Evolutionary conservation across 2,113 vertebrate genomes (phyloP).

Genomic region (Pavo muticus): DNA sequence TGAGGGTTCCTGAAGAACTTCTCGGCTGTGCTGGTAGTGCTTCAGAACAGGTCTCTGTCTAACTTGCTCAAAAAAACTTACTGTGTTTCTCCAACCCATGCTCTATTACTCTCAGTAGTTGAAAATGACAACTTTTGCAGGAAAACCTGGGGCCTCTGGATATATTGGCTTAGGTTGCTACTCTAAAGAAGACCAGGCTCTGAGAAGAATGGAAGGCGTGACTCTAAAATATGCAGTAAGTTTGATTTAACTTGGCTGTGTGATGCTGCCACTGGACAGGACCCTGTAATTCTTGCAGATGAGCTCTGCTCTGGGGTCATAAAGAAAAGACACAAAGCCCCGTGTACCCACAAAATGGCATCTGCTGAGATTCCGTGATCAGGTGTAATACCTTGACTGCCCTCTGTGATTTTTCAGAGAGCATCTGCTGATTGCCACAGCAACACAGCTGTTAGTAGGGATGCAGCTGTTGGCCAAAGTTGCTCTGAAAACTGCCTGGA

Average conservation of each 20-base stretch:
- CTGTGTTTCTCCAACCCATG: not conserved
- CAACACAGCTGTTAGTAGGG: not conserved
- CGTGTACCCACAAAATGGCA: not conserved
- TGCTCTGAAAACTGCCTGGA: not conserved
- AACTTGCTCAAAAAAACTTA: not conserved
- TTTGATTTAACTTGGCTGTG: not conserved
- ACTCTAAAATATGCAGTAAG: not conserved
- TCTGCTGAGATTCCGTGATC: not conserved
- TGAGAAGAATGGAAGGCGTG: not conserved
- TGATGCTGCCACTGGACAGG: not conserved
- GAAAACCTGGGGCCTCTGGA: not conserved
- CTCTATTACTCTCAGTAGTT: not conserved
- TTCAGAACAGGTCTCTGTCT: not conserved
- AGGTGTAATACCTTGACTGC: not conserved
- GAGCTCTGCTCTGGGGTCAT: not conserved
- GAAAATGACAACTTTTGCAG: not conserved
- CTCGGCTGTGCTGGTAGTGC: not conserved
- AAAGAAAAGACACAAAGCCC: rapidly evolving
- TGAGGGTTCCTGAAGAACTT: not conserved
- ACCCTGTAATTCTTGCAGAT: not conserved
- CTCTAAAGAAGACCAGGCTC: not conserved
- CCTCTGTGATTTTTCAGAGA: not conserved
- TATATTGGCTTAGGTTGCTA: not conserved
- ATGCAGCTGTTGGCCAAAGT: not conserved
- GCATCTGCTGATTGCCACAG: not conserved